Evolutionary conservation across 2,113 vertebrate genomes (phyloP).

Genomic region (Zeus faber): DNA sequence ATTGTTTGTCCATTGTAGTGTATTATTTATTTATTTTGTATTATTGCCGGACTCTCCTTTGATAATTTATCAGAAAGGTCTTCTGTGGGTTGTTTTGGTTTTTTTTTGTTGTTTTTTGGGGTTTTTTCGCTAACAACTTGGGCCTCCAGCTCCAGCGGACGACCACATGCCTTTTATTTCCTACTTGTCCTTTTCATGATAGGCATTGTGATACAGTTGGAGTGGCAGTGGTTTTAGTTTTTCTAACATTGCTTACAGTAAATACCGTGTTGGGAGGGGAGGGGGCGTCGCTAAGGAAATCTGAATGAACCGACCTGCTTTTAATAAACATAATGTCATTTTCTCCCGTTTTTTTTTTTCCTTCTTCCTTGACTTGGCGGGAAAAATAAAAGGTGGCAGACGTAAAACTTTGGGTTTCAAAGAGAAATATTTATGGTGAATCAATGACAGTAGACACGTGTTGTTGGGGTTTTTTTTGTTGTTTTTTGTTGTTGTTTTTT

Average conservation of each 20-base stretch:
- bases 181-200: slow-evolving; percentile 38
- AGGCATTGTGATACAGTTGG: slow-evolving; percentile 46
- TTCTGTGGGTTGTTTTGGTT: slow-evolving; percentile 27
- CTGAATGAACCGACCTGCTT: slow-evolving; percentile 64
- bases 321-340: slow-evolving; percentile 72
- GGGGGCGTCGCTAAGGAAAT: slow-evolving; percentile 45
- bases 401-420: not conserved
- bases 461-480: no score
- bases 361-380: not conserved
- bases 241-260: slow-evolving; percentile 52
- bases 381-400: not conserved
- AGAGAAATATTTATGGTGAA: no score
- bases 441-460: no score
- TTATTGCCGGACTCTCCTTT: not conserved
- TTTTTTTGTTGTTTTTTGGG: slow-evolving; percentile 17
- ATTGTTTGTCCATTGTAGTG: slow-evolving; percentile 23
- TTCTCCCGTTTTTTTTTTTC: slow-evolving; percentile 29
- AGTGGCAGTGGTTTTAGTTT: slow-evolving; percentile 52
- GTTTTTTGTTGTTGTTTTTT: no score
- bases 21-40: slow-evolving; percentile 37
- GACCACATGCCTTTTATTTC: slow-evolving; percentile 43
- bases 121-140: slow-evolving; percentile 12
- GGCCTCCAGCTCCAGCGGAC: slow-evolving; percentile 37
- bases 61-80: slow-evolving; percentile 32
- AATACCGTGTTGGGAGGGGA: slow-evolving; percentile 26